Base-by-base conservation (phyloP, 2,888 invertebrate genomes). In the Sylvicola cinctus region DNA sequence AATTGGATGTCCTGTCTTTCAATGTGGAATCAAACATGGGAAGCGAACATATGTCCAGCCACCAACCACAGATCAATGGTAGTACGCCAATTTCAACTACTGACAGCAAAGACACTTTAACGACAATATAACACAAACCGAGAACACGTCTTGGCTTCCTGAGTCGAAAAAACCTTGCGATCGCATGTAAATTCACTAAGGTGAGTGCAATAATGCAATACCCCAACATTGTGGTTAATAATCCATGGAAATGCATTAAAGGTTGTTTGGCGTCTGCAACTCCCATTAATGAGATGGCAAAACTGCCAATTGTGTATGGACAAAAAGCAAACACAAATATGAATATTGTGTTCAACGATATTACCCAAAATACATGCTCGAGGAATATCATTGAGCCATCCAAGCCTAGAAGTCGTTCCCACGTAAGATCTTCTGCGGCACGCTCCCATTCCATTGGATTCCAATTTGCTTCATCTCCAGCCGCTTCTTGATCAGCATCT, bases 321-420 rank as follows among this genome's bases (percentile, higher is more conserved):
- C 83, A 81, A 51, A 91, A 96, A 29, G 95, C 96, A 62, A 98
- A 98, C 14, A 93, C 80, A 40, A 96, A 69, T 42, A 96, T 95
- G 53, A 96, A 96, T 36, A 96, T 65, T 1, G 95, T 91, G 51
- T 98, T 96, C 17, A 98, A 61, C 0, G 93, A 91, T 14, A 96
- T 88, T 16, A 96, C 93, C 96, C 96, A 98, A 54, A 98, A 95
- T 0, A 98, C 95, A 62, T 98, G 96, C 55, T 98, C 98, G 35
- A 98, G 59, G 52, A 98, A 98, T 32, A 93, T 81, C 46, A 96
- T 69, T 0, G 95, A 95, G 0, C 96, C 96, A 58, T 98, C 96
- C 8, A 98, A 60, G 0, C 96, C 96, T 2, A 98, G 64, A 5
- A 98, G 62, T 42, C 93, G 70, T 52, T 98, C 96, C 98, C 98